These are phyloP conservation scores for Nemurella pictetii DNA, from an alignment of 2,888 invertebrate genomes.

Conservation along the genomic window DNA sequence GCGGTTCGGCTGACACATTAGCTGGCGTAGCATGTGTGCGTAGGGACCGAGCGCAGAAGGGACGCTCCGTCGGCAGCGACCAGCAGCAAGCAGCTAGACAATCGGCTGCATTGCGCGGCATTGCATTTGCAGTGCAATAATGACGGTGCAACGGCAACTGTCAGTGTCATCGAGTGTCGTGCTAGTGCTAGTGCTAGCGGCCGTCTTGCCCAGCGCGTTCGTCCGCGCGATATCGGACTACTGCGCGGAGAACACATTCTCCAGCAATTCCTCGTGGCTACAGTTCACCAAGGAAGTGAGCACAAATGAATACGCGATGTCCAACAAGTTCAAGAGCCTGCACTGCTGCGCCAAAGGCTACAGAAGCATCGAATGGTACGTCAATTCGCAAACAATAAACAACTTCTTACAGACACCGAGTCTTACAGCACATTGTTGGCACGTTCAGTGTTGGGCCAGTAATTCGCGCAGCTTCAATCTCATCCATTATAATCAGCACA, in stretches of 20 bases:
- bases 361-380: slow-evolving; percentile 79
- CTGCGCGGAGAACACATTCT: slow-evolving; percentile 63
- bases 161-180: background rate
- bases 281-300: slow-evolving; percentile 75
- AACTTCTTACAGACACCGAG: no score
- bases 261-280: slow-evolving; percentile 58
- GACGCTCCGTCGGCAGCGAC: no score
- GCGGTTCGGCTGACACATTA: no score
- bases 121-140: background rate
- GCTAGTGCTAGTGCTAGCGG: background rate
- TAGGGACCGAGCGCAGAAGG: no score
- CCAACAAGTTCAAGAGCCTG: slow-evolving; percentile 71
- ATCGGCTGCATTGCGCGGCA: no score
- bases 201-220: no score
- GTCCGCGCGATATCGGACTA: slow-evolving; percentile 55
- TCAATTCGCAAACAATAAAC: slow-evolving; percentile 42
- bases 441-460: no score
- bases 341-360: slow-evolving; percentile 79
- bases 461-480: no score
- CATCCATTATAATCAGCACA: no score
- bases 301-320: slow-evolving; percentile 67
- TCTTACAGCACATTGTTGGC: background rate
- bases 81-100: no score
- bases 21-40: no score
- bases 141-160: background rate